phyloP scores from a whole-genome alignment of 2,797 vertebrate genomes.

The Setipinna tenuifilis region DNA sequence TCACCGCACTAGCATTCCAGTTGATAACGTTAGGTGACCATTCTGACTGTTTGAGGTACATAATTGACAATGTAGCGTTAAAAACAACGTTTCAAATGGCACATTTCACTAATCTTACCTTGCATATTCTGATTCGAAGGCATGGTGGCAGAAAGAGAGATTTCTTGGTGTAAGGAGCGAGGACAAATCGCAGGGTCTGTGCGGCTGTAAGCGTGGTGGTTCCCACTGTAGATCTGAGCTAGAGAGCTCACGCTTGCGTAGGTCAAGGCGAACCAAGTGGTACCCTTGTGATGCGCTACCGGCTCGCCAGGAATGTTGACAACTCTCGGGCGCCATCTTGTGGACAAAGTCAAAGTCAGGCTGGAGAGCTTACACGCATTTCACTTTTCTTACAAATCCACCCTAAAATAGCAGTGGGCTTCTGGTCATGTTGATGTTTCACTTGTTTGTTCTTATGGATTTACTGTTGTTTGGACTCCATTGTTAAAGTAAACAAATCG shows the following conservation, averaged over 20 bases:
- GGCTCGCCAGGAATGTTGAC: conserved; percentile 23
- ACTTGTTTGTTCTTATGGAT: no score
- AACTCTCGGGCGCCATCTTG: conserved; percentile 32
- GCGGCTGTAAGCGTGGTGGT: not conserved
- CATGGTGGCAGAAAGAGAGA: conserved; percentile 63
- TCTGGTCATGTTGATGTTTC: not conserved
- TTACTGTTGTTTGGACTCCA: no score
- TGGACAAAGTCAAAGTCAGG: conserved; percentile 35
- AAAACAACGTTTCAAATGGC: not conserved
- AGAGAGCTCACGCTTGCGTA: conserved; percentile 23
- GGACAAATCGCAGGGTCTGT: not conserved
- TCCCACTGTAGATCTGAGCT: conserved; percentile 26
- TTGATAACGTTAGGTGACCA: conserved; percentile 4
- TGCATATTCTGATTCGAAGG: conserved; percentile 73
- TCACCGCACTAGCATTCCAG: conserved; percentile 22
- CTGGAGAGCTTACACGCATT: not conserved
- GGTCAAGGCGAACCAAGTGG: not conserved
- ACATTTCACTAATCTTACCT: conserved; percentile 61
- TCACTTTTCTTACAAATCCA: not conserved
- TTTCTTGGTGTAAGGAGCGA: conserved; percentile 27
- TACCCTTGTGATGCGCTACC: conserved; percentile 33
- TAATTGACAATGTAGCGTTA: not conserved
- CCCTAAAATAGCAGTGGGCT: not conserved
- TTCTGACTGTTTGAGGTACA: not conserved
- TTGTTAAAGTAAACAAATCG: no score